Evolutionary conservation across 1,140 invertebrate genomes (phyloP).

Genomic region (Steinernema khuongi): DNA sequence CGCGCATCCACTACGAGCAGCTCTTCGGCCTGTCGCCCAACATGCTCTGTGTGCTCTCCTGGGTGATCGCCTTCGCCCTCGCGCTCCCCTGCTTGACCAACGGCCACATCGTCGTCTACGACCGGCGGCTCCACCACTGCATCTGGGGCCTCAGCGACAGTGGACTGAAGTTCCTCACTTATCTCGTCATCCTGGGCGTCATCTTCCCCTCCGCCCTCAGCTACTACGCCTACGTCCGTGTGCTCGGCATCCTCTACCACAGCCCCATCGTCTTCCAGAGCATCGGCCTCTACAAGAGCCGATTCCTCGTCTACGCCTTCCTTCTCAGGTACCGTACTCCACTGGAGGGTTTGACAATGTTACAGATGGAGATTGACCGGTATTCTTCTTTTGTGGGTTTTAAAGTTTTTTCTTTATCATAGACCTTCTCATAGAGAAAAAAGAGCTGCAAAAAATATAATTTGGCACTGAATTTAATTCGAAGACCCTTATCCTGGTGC

Average conservation of each 20-base stretch:
- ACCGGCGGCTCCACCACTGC: constrained; percentile 34
- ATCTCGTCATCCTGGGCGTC: constrained; percentile 55
- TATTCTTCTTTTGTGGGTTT: no score
- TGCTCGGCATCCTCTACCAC: constrained; percentile 56
- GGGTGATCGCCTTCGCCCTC: constrained; percentile 55
- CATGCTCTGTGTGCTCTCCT: constrained; percentile 51
- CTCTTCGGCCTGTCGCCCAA: constrained; percentile 50
- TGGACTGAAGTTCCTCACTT: constrained; percentile 57
- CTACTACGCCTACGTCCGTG: constrained; percentile 57
- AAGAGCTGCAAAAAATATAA: no score
- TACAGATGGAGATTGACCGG: no score
- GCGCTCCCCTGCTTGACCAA: constrained; percentile 56
- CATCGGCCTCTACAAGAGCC: constrained; percentile 55
- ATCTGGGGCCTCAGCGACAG: constrained; percentile 50
- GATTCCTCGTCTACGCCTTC: constrained; percentile 56
- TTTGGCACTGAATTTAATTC: background rate
- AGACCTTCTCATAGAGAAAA: no score
- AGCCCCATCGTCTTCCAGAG: constrained; percentile 56
- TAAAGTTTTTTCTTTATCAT: no score
- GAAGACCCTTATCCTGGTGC: no score
- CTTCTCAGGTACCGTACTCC: constrained; percentile 51
- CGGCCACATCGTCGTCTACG: constrained; percentile 56
- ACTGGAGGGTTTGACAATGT: no score
- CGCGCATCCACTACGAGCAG: constrained; percentile 58
- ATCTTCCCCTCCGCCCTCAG: constrained; percentile 49